Conservation (phyloP, 2,113 vertebrate species). For the Pogonocichla stellata region DNA sequence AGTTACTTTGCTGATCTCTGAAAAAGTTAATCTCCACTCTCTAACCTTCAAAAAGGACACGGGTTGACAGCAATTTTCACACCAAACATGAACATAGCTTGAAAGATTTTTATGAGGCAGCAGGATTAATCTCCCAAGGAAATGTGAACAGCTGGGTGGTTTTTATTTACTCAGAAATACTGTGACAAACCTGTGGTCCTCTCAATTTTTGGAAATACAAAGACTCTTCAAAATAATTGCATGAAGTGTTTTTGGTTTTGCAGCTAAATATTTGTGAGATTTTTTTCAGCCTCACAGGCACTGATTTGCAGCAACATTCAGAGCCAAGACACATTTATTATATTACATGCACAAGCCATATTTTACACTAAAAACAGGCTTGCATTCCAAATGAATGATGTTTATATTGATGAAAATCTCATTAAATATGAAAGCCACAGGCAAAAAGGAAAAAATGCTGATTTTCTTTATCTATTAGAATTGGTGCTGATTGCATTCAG, state of each 20-base stretch:
- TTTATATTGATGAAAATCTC: not conserved
- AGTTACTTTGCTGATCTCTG: not conserved
- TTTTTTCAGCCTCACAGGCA: not conserved
- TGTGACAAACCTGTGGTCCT: not conserved
- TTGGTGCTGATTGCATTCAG: not conserved
- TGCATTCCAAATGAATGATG: not conserved
- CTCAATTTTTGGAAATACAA: not conserved
- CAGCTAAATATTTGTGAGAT: not conserved
- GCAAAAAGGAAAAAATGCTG: not conserved
- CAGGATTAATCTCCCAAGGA: not conserved
- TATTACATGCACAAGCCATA: not conserved
- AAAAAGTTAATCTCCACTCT: not conserved
- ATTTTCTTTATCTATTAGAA: not conserved
- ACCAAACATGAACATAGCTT: not conserved
- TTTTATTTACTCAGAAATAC: not conserved
- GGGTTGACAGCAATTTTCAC: not conserved
- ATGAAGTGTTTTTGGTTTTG: not conserved
- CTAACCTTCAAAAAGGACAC: not conserved
- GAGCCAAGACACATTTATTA: not conserved
- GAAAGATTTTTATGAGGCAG: not conserved
- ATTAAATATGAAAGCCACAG: not conserved
- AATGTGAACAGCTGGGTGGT: not conserved
- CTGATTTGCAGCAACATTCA: not conserved
- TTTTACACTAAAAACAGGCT: not conserved
- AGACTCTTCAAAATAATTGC: not conserved